Conservation (phyloP, 1,140 invertebrate species). For the Monomorium pharaonis region DNA sequence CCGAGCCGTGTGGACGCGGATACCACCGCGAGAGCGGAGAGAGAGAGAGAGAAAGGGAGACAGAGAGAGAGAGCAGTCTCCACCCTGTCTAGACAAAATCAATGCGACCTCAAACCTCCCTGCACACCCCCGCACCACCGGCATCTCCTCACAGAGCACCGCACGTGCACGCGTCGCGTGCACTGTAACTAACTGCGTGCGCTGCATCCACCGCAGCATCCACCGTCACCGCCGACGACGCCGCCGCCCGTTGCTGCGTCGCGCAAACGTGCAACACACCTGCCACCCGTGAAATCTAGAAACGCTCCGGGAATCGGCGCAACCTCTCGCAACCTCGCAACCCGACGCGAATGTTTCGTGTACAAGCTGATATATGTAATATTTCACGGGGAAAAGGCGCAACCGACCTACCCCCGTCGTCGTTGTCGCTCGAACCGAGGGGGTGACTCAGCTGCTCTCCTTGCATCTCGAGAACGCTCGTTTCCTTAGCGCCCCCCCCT, state of each 20-base stretch:
- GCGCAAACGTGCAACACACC: not conserved
- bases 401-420: not conserved
- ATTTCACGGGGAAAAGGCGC: not conserved
- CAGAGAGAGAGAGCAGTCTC: constrained; percentile 77
- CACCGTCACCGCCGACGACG: too few relatives aligned
- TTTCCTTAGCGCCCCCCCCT: not conserved
- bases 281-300: not conserved
- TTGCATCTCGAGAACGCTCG: constrained; percentile 6
- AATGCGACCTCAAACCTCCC: constrained; percentile 81
- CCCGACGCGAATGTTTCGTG: not conserved
- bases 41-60: constrained; percentile 74
- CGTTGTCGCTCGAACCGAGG: not conserved
- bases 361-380: not conserved
- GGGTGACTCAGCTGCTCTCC: not conserved
- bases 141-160: constrained; percentile 60
- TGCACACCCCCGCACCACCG: constrained; percentile 42
- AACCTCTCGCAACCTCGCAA: not conserved
- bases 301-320: not conserved
- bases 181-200: constrained; percentile 5
- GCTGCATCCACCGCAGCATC: not conserved
- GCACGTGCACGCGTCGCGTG: constrained; percentile 55
- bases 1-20: constrained; percentile 58
- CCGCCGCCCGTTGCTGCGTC: not conserved
- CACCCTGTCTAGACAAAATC: constrained; percentile 84
- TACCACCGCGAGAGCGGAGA: too few relatives aligned